These are phyloP conservation scores for Sciurus vulgaris DNA, from an alignment of 2,797 vertebrate genomes.

Conservation along the genomic window DNA sequence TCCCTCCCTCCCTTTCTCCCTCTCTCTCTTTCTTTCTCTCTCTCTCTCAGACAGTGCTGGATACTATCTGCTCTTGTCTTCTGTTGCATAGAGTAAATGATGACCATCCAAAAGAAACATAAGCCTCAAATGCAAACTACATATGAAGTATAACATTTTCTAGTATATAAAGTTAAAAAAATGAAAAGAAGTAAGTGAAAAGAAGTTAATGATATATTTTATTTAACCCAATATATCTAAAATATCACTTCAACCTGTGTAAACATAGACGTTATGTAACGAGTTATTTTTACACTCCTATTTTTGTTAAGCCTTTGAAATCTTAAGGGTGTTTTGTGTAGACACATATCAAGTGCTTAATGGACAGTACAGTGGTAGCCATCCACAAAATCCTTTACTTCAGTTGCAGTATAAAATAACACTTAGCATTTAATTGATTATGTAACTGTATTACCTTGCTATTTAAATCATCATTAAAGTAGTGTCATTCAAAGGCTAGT, in stretches of 20 bases:
- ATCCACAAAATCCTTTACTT: background rate
- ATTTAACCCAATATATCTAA: slow-evolving; percentile 38
- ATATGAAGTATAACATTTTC: background rate
- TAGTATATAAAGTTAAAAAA: background rate
- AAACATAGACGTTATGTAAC: background rate
- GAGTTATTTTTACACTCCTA: slow-evolving; percentile 50
- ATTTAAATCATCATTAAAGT: background rate
- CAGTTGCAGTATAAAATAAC: background rate
- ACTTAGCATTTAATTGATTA: background rate
- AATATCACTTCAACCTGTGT: background rate
- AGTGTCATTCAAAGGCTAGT: background rate
- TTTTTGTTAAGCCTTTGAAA: background rate
- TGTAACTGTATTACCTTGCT: background rate
- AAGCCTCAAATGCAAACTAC: background rate
- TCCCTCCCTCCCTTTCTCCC: too few relatives aligned
- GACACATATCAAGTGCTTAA: background rate
- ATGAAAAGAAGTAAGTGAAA: background rate
- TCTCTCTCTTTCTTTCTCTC: too few relatives aligned
- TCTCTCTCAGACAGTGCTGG: background rate
- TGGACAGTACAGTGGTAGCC: background rate
- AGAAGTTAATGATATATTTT: slow-evolving; percentile 5
- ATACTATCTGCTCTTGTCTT: background rate
- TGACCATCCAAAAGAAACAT: background rate
- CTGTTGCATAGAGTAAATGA: background rate
- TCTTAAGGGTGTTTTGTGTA: background rate